Base-by-base conservation (phyloP, 2,797 vertebrate genomes). In the Thalassophryne amazonica region DNA sequence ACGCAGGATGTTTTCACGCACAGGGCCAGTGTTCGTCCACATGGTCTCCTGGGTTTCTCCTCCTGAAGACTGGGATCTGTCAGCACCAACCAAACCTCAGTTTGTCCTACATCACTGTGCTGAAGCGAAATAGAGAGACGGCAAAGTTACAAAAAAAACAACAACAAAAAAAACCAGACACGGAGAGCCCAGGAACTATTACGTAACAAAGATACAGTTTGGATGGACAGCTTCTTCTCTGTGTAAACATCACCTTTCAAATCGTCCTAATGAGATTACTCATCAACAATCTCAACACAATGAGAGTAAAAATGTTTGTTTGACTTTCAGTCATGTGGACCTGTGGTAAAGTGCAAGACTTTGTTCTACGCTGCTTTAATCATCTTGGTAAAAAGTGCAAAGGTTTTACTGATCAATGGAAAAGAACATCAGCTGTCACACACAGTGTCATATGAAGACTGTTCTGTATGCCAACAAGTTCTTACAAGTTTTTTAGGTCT, bases 21-120 rank as follows among this genome's bases (percentile, higher is more conserved):
- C 63, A 97, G 62, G 6, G 87, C 75, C 45, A 93, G 60, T 0
- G 89, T 91, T 78, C 80, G 92, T n/a, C 86, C 89, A 51, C 56
- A 60, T 8, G 20, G 2, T 16, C 32, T 48, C 43, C 71, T 38
- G 0, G 38, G 38, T 42, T 55, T 58, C 36, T 67, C 81, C 1
- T 57, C 73, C 80, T 98, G 95, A 67, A 98, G 81, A 11, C 92
- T 92, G 53, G 68, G 58, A 73, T 98, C 96, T 11, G 94, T 97
- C 54, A 98, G 91, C 76, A 92, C 89, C 69, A 98, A 80, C 88
- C 89, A 91, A 51, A 91, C 69, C 50, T 94, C 93, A 30, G 75
- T 81, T 57, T 88, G 90, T 45, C 78, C 86, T 65, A 70, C 40
- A 69, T 81, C 61, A 12, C 49, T 20, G 23, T 49, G 73, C 88